Percentiles rank a stretch among this genome's conserved stretches.
These are phyloP conservation scores for Panorpa germanica DNA, from an alignment of 2,888 invertebrate genomes.

Conservation along the genomic window DNA sequence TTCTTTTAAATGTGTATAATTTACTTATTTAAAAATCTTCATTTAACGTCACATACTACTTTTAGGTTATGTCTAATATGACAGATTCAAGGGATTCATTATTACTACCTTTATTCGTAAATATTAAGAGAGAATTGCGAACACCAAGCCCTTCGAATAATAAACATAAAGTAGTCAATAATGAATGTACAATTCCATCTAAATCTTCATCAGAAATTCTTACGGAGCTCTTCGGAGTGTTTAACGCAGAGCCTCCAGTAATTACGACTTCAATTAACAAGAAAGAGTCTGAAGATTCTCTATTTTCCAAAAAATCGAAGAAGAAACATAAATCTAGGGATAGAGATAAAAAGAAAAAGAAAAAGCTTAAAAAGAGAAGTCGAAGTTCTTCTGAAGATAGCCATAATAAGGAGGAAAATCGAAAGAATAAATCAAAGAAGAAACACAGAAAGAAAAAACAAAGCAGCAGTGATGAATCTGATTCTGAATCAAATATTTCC, in stretches of 20 bases:
- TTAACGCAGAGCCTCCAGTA: slow-evolving; percentile 50
- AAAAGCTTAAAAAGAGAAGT: slow-evolving; percentile 16
- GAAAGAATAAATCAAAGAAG: too few relatives aligned
- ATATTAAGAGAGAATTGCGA: too few relatives aligned
- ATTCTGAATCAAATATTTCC: slow-evolving; percentile 11
- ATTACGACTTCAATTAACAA: slow-evolving; percentile 27
- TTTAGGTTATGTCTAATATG: too few relatives aligned
- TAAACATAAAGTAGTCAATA: too few relatives aligned
- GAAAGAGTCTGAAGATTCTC: slow-evolving; percentile 9
- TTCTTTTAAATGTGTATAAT: too few relatives aligned
- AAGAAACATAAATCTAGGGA: slow-evolving; percentile 22
- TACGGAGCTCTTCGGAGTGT: slow-evolving; percentile 61
- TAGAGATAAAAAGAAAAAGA: slow-evolving; percentile 22
- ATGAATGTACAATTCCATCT: too few relatives aligned
- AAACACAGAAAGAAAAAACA: slow-evolving; percentile 12
- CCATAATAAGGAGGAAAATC: slow-evolving; percentile 15
- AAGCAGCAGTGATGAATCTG: slow-evolving; percentile 15
- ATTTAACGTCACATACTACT: too few relatives aligned
- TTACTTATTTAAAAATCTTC: too few relatives aligned
- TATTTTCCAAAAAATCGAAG: slow-evolving; percentile 12
- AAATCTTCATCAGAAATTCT: slow-evolving; percentile 67
- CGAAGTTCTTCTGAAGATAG: slow-evolving; percentile 17
- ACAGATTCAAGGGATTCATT: too few relatives aligned
- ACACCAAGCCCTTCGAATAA: too few relatives aligned
- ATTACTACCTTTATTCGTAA: too few relatives aligned